phyloP scores from a whole-genome alignment of 2,797 vertebrate species.

The Platyrinchus mystaceus region DNA sequence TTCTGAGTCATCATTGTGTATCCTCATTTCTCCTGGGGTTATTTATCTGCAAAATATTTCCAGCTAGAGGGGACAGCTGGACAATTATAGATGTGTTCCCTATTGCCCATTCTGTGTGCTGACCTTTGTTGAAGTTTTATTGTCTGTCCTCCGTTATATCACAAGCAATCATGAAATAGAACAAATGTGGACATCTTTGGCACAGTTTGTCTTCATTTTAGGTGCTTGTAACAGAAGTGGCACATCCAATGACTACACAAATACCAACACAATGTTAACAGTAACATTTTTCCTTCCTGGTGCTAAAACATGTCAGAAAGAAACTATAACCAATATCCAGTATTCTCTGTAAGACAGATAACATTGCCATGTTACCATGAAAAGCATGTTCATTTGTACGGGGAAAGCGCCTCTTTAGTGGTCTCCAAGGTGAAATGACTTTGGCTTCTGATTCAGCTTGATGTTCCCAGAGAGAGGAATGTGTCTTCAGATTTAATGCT shows the following conservation, averaged over 20 bases:
- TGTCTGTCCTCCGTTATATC: neutral
- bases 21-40: neutral
- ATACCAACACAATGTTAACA: neutral
- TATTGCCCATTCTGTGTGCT: neutral
- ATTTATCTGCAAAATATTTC: neutral
- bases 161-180: neutral
- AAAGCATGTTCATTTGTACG: neutral
- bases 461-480: neutral
- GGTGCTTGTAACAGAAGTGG: neutral
- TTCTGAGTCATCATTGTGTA: neutral
- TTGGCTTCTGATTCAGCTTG: neutral
- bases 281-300: neutral
- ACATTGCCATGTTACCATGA: neutral
- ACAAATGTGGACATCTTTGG: neutral
- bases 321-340: neutral
- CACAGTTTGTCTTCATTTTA: neutral
- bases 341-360: neutral
- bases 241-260: neutral
- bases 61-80: neutral
- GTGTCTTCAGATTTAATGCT: neutral
- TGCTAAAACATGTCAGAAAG: neutral
- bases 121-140: neutral
- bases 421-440: neutral
- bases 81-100: neutral
- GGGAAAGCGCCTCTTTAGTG: neutral